phyloP scores from a whole-genome alignment of 2,888 invertebrate genomes.

The Platycheirus rosarum region DNA sequence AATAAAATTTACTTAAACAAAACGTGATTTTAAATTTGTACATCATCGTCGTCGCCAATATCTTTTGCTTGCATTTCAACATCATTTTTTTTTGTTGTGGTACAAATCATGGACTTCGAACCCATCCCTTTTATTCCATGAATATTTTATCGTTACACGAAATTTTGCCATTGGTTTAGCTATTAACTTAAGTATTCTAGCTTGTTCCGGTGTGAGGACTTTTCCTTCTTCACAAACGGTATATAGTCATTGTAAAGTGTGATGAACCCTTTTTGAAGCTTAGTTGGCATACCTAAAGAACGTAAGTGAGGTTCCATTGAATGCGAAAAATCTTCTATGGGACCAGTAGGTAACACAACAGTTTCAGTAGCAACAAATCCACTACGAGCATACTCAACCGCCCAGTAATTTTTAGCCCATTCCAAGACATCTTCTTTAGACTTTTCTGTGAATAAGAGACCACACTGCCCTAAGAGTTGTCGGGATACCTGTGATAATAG shows the following conservation, averaged over 20 bases:
- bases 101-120: slow-evolving; percentile 84
- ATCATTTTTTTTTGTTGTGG: slow-evolving; percentile 79
- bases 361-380: slow-evolving; percentile 92
- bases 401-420: slow-evolving; percentile 91
- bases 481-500: slow-evolving; percentile 81
- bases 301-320: slow-evolving; percentile 97
- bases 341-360: slow-evolving; percentile 91
- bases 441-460: slow-evolving; percentile 95
- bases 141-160: slow-evolving; percentile 89
- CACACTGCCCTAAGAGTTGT: slow-evolving; percentile 93
- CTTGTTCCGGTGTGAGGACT: slow-evolving; percentile 94
- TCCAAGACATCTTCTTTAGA: slow-evolving; percentile 90
- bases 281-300: slow-evolving; percentile 95
- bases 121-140: slow-evolving; percentile 91
- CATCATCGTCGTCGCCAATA: slow-evolving; percentile 53
- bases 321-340: slow-evolving; percentile 94
- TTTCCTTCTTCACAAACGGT: slow-evolving; percentile 93
- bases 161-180: slow-evolving; percentile 93
- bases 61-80: slow-evolving; percentile 76
- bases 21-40: too few species aligned
- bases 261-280: slow-evolving; percentile 92
- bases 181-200: slow-evolving; percentile 93
- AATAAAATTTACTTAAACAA: too few species aligned
- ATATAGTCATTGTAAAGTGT: slow-evolving; percentile 90
- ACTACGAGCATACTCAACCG: slow-evolving; percentile 93